Base-by-base conservation (phyloP, 2,888 invertebrate species). In the Steinernema carpocapsae region DNA sequence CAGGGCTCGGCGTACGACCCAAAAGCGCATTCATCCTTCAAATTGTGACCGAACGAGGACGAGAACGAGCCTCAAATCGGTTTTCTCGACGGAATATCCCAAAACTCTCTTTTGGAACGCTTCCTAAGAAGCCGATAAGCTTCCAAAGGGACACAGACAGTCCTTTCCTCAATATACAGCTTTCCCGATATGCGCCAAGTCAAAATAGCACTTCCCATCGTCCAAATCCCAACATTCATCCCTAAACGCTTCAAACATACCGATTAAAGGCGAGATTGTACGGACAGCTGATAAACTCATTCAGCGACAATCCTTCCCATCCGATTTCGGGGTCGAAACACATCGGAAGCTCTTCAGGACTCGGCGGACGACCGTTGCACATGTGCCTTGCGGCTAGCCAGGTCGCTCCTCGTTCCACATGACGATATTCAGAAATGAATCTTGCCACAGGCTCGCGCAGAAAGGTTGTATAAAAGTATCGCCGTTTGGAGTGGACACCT, bases 381-480 rank as follows among this genome's bases (percentile, higher is more conserved):
- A 85, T 81, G 46, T 89, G 88, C 29, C 83, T 74, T 1, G 88
- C 85, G 0, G 84, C 82, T 43, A 86, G 84, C 89, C 89, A 89
- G 7, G 89, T 89, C 26, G 88, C 89, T 19, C 90, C 90, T 37
- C 97, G 91, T 88, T 94, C 93, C 70, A 97, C 97, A 89, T 99
- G 99, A 56, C 94, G 92, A 89, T 94, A 99, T 89, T 99, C 99
- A 75, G 96, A 96, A 86, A 99, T 90, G 90, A 95, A 99, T 84
- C 94, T 92, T 73, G 93, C 91, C 52, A 97, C 92, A 0, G 99
- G 99, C 87, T 97, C 94, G 77, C 99, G 91, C 71, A 99, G 91
- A 79, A 99, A 91, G 4, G 97, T 95, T 82, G 97, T 94, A 90
- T 96, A 97, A 90, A 95, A 95, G 89, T 96, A 97, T 85, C 97